Conservation (phyloP, 2,888 invertebrate species). For the Protophormia terraenovae region DNA sequence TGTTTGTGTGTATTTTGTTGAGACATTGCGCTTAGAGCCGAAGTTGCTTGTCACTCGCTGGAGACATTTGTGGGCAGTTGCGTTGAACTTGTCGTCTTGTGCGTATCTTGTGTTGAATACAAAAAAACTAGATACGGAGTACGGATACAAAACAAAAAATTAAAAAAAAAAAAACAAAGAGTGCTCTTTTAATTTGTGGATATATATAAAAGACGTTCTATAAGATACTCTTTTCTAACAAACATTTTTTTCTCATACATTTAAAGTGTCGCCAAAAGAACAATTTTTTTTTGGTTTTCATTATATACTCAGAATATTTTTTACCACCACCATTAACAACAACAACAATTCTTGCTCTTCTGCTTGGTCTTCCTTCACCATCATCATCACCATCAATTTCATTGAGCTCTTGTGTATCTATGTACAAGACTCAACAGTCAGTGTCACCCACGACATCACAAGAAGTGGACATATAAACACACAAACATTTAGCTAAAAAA, state of each 20-base stretch:
- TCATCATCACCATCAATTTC: constrained; percentile 46
- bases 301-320: constrained; percentile 42
- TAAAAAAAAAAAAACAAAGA: constrained; percentile 36
- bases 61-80: constrained; percentile 79
- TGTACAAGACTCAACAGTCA: constrained; percentile 74
- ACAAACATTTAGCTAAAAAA: constrained; percentile 33
- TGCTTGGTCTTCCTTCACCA: constrained; percentile 44
- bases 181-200: constrained; percentile 48
- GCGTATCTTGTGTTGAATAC: constrained; percentile 71
- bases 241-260: constrained; percentile 17
- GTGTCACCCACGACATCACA: constrained; percentile 80
- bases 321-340: constrained; percentile 63
- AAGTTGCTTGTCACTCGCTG: constrained; percentile 69
- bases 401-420: constrained; percentile 68
- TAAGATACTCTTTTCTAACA: constrained; percentile 52
- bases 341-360: constrained; percentile 52
- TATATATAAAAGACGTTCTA: constrained; percentile 39
- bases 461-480: constrained; percentile 74
- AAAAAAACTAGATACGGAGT: constrained; percentile 59
- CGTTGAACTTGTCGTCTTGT: constrained; percentile 80
- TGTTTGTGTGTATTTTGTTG: constrained; percentile 34
- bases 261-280: constrained; percentile 64
- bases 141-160: constrained; percentile 37
- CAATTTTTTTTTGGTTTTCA: constrained; percentile 7
- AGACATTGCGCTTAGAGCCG: constrained; percentile 66